Conservation (phyloP, 2,888 invertebrate species). For the Lasioglossum calceatum region DNA sequence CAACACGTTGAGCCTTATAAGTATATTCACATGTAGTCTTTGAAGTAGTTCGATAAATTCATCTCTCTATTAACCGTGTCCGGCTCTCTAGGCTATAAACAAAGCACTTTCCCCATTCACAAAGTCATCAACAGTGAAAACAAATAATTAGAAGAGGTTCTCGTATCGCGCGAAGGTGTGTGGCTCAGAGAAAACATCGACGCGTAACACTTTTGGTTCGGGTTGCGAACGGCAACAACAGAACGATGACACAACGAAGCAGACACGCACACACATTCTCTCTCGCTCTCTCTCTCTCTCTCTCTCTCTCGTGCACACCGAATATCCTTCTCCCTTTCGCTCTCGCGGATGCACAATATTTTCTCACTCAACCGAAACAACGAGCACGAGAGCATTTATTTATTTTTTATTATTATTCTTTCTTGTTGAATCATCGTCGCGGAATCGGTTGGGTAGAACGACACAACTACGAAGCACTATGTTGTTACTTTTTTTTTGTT, state of each 20-base stretch:
- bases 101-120: conserved; percentile 39
- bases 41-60: conserved; percentile 75
- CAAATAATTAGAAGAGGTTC: neutral
- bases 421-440: conserved; percentile 16
- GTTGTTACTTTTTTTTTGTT: neutral
- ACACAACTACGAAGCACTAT: conserved; percentile 60
- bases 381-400: neutral
- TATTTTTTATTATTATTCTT: neutral
- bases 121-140: conserved; percentile 24
- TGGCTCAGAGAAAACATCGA: conserved; percentile 25
- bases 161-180: conserved; percentile 9
- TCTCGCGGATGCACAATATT: neutral
- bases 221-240: neutral
- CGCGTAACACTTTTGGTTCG: conserved; percentile 1
- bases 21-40: conserved; percentile 80
- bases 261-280: neutral
- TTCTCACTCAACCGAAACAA: conserved; percentile 16
- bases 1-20: conserved; percentile 81
- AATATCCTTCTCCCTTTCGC: neutral
- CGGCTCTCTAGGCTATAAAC: conserved; percentile 30
- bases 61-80: conserved; percentile 50
- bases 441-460: conserved; percentile 17
- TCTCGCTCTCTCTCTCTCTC: too few species aligned
- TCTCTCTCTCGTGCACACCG: neutral
- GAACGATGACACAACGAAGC: neutral